Evolutionary conservation across 30 jellyfish, hydroid and myxozoan species (phyloP), one percentile per base, ranked within the genome.

Genomic region (Turritopsis rubra): DNA sequence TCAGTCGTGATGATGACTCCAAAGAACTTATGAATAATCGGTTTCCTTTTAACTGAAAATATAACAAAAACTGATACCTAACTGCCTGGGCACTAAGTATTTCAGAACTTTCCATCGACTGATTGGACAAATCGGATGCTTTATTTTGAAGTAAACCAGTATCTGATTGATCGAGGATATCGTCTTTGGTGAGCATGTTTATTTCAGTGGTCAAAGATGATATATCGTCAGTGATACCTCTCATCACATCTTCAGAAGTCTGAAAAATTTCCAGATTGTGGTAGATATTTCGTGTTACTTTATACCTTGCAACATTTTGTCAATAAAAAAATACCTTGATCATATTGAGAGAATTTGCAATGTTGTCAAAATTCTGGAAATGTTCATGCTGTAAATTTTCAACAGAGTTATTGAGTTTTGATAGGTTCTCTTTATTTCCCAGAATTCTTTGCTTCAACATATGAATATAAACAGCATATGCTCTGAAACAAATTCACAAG

Each of bases 311-410:
- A n/a, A n/a, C n/a, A n/a, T n/a, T n/a, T n/a, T n/a, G n/a, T n/a
- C n/a, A n/a, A n/a, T n/a, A 41, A 41, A 41, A 41, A 41, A 5
- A 13, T 18, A 77, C 85, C 73, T 77, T 77, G 19, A 77, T 29
- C n/a, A 5, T 77, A n/a, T 26, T 21, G 1, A 77, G 53, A 24
- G 71, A 30, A 77, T 21, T 60, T 19, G 85, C 70, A 77, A 60
- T 9, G 28, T 77, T 19, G 21, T 77, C 72, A 18, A 77, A 77
- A 29, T 30, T 21, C 21, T 7, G 41, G 16, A 75, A 23, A 29
- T 28, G 28, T 77, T 77, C 1, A 1, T 77, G 66, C 71, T 77
- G 73, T 18, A 52, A 27, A 77, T 77, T 24, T 77, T 53, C 73
- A 52, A 66, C 21, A 5, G 41, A 18, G 25, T 77, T 75, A 26